Conservation (phyloP, 37 sponge, comb jelly and placozoan genomes). For the Halisarca cf. caerulea region DNA sequence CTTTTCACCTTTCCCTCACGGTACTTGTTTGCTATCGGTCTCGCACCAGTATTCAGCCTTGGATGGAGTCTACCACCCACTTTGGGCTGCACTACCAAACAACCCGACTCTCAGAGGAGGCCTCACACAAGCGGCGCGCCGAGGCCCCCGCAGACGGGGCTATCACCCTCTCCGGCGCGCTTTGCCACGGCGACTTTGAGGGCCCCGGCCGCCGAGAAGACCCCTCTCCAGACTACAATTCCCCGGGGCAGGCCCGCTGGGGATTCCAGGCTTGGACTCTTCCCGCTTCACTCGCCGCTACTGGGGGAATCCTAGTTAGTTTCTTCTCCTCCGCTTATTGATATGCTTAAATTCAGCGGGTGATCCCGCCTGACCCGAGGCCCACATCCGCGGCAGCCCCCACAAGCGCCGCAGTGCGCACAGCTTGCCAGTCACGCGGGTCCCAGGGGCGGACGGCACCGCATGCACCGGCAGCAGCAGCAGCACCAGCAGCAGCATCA, state of each 20-base stretch:
- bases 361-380: slow-evolving; percentile 77
- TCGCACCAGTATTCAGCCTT: slow-evolving; percentile 53
- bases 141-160: slow-evolving; percentile 48
- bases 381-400: background rate
- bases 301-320: slow-evolving; percentile 88
- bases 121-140: background rate
- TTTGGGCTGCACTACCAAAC: slow-evolving; percentile 84
- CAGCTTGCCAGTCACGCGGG: background rate
- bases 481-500: background rate
- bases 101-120: slow-evolving; percentile 74
- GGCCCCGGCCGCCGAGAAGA: background rate
- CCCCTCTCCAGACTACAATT: background rate
- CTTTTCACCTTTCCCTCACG: slow-evolving; percentile 75
- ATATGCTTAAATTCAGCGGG: slow-evolving; percentile 92
- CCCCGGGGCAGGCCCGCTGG: slow-evolving; percentile 27
- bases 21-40: slow-evolving; percentile 75
- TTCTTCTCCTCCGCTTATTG: slow-evolving; percentile 91
- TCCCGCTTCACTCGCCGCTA: slow-evolving; percentile 89
- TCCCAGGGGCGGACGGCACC: no score
- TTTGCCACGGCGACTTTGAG: slow-evolving; percentile 64
- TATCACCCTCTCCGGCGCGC: slow-evolving; percentile 75
- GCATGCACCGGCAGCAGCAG: no score
- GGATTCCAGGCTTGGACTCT: slow-evolving; percentile 76
- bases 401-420: background rate
- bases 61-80: slow-evolving; percentile 76